Evolutionary conservation across 2,888 invertebrate species (phyloP), one percentile per base, ranked within the genome.

Genomic region (Anoncus sp.): DNA sequence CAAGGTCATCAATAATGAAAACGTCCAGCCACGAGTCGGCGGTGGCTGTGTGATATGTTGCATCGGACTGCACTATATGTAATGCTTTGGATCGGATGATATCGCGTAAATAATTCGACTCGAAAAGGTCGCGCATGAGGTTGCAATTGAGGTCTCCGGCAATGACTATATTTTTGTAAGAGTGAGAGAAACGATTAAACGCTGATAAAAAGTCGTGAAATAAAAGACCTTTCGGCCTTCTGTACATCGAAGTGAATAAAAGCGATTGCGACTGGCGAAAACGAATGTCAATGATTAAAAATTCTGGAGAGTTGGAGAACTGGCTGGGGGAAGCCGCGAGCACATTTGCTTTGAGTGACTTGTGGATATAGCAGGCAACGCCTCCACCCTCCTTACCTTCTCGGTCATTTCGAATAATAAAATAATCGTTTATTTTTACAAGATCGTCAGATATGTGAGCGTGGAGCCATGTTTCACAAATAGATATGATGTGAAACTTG

Each of bases 311-410:
- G 18, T 47, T 47, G 16, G 47, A 14, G 6, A 47, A 47, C 3
- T 47, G 7, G 16, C 47, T 16, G 1, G 16, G 47, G 6, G 47
- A 47, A 5, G 31, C 31, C 3, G 24, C 57, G 0, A 75, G 18
- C 1, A 65, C 35, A 1, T 45, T 59, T 0, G n/a, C 69, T 6
- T 55, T 74, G 1, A 77, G 22, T 10, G 77, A 70, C 1, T 43
- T 35, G 4, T 74, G 77, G 7, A 77, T 60, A 35, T 49, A 73
- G 7, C 74, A 69, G 0, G 69, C 74, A 0, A 77, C 74, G 1
- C 74, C 65, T 9, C 77, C 45, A 67, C 72, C 7, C 22, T 6
- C 9, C 49, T 53, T 31, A 31, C 31, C 31, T n/a, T n/a, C n/a
- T 3, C 31, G 31, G 7, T 31, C 31, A 31, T 31, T 31, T 7